phyloP scores from a whole-genome alignment of 1,140 invertebrate genomes.

The Micrasema longulum region DNA sequence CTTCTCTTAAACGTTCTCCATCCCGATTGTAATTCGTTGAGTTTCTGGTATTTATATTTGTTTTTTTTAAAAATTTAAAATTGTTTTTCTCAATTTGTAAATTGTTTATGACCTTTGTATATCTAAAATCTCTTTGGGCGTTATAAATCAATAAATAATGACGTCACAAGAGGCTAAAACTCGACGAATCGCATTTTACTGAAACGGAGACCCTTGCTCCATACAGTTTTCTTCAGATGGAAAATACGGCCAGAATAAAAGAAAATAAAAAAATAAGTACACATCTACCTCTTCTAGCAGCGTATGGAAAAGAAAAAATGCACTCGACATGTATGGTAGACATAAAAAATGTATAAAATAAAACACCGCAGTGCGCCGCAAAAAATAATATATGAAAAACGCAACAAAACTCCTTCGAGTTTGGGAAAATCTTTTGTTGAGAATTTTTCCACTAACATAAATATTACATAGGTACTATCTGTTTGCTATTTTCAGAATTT shows the following conservation, averaged over 20 bases:
- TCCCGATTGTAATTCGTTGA: too few relatives aligned
- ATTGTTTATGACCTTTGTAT: too few relatives aligned
- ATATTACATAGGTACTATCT: too few relatives aligned
- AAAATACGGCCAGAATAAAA: conserved; percentile 48
- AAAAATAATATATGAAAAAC: conserved; percentile 30
- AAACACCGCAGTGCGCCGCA: background rate
- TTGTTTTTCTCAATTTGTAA: too few relatives aligned
- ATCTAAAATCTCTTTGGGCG: too few relatives aligned
- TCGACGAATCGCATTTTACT: conserved; percentile 5
- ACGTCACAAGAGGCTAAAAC: conserved; percentile 14
- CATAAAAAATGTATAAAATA: conserved; percentile 18
- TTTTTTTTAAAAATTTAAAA: too few relatives aligned
- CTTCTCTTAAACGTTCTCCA: too few relatives aligned
- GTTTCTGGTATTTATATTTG: too few relatives aligned
- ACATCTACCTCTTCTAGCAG: conserved; percentile 3
- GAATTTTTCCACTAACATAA: too few relatives aligned
- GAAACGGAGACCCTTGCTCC: conserved; percentile 18
- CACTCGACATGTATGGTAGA: background rate
- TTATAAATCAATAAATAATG: too few relatives aligned
- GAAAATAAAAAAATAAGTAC: conserved; percentile 4
- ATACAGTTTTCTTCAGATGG: conserved; percentile 49
- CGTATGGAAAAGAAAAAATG: conserved; percentile 27
- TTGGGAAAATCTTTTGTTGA: too few relatives aligned
- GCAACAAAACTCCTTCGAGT: conserved; percentile 5
- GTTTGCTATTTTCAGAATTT: too few relatives aligned